Percentiles rank a stretch among this genome's conserved stretches.
Evolutionary conservation across 1,140 invertebrate genomes (phyloP).

Genomic region (Pemphigus obesinymphae): DNA sequence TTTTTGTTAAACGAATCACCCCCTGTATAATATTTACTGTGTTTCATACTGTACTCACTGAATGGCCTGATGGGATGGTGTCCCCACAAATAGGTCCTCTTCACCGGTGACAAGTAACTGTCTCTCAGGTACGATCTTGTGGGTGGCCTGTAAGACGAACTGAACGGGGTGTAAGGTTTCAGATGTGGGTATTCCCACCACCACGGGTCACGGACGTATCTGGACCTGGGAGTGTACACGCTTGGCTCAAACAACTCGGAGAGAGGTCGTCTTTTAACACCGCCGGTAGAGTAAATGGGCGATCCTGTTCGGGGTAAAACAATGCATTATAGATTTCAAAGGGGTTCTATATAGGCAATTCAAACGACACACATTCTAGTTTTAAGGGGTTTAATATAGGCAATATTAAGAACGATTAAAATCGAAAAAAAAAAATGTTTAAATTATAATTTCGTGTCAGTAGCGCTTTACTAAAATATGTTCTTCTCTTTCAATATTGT

Average conservation of each 20-base stretch:
- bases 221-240: slow-evolving; percentile 67
- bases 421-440: too few relatives aligned
- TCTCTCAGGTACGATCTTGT: slow-evolving; percentile 67
- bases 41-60: slow-evolving; percentile 65
- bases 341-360: too few relatives aligned
- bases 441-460: too few relatives aligned
- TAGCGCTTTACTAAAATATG: too few relatives aligned
- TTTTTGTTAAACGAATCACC: too few relatives aligned
- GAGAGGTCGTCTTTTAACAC: slow-evolving; percentile 57
- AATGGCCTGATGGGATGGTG: slow-evolving; percentile 82
- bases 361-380: too few relatives aligned
- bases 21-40: too few relatives aligned
- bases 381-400: too few relatives aligned
- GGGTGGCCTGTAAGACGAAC: slow-evolving; percentile 49
- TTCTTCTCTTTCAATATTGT: too few relatives aligned
- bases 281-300: slow-evolving; percentile 63
- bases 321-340: not conserved
- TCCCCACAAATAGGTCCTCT: slow-evolving; percentile 81
- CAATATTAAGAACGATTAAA: too few relatives aligned
- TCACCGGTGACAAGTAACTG: slow-evolving; percentile 80
- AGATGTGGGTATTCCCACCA: slow-evolving; percentile 73
- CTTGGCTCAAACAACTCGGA: slow-evolving; percentile 71
- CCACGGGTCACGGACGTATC: slow-evolving; percentile 78
- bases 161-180: slow-evolving; percentile 63
- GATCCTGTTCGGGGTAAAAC: slow-evolving; percentile 54